These are phyloP conservation scores for Austrofundulus limnaeus DNA, from an alignment of 2,113 vertebrate species.

Conservation along the genomic window DNA sequence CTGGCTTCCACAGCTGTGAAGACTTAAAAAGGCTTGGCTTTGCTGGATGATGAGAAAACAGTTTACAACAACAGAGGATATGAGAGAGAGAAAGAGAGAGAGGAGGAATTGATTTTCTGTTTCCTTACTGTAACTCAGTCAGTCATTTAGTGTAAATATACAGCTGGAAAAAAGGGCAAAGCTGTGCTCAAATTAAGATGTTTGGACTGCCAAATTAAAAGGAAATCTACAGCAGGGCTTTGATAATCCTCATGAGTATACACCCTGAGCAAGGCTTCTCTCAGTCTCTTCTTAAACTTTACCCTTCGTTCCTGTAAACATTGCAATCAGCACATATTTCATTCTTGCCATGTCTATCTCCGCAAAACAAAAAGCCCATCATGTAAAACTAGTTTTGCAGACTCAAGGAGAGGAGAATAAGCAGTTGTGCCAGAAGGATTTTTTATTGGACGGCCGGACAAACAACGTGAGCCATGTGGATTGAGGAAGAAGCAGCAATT, in stretches of 20 bases:
- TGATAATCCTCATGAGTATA: constrained; percentile 32
- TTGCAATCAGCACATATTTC: constrained; percentile 61
- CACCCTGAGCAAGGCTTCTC: constrained; percentile 17
- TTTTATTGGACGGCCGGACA: constrained; percentile 30
- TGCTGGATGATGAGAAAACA: constrained; percentile 49
- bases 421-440: constrained; percentile 16
- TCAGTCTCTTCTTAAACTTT: constrained; percentile 33
- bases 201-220: constrained; percentile 71
- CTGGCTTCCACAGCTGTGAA: constrained; percentile 60
- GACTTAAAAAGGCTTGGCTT: constrained; percentile 42
- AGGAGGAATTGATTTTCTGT: constrained; percentile 42
- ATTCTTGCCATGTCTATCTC: constrained; percentile 34
- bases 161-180: constrained; percentile 55
- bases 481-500: constrained; percentile 19
- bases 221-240: constrained; percentile 46
- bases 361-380: constrained; percentile 58
- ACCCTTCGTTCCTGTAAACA: constrained; percentile 55
- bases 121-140: constrained; percentile 61
- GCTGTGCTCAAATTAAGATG: constrained; percentile 52
- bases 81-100: constrained; percentile 9
- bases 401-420: constrained; percentile 38
- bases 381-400: constrained; percentile 42
- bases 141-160: constrained; percentile 71
- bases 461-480: constrained; percentile 36
- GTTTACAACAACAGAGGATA: constrained; percentile 60